Base-by-base conservation (phyloP, 2,797 vertebrate species). In the Sebastes flavidus region DNA sequence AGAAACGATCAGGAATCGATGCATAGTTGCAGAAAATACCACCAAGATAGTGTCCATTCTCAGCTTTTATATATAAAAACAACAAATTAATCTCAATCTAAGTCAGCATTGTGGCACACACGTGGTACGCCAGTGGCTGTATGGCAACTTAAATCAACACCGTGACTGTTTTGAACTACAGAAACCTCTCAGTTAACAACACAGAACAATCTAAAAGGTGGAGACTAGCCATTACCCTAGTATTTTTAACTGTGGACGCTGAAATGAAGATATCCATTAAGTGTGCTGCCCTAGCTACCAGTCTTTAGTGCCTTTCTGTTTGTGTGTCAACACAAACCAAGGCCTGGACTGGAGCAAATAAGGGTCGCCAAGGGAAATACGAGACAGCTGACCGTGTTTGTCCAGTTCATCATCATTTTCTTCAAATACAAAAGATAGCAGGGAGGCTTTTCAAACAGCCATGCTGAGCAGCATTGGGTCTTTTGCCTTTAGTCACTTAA, bases 311-410 rank as follows among this genome's bases (percentile, higher is more conserved):
- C 14, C n/a, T 72, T 14, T 74, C 7, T 52, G 22, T 68, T 59
- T 59, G 67, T 76, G 67, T 73, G 67, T 82, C 25, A 78, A 83
- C 79, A 85, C n/a, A 78, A 75, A 81, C 32, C 22, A 49, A 12
- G 61, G 42, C 52, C 52, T 20, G 42, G 58, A 66, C 30, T 6
- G 9, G 1, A 71, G 55, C 22, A 85, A 78, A 78, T 68, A 81
- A 18, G 65, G 69, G 85, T 78, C 55, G 14, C 46, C 29, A 10
- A 32, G 65, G 54, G 63, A 86, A 81, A 90, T 32, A 18, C 1
- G 49, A 90, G 74, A 66, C 61, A 9, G 70, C 55, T 49, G 77
- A 88, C 86, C 68, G 75, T 72, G 65, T 67, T 83, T 42, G 56
- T 60, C 62, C 56, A 27, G 61, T 16, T 46, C 42, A 46, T 75